Evolutionary conservation across 2,888 invertebrate species (phyloP).

Genomic region (Oasisia sp.): DNA sequence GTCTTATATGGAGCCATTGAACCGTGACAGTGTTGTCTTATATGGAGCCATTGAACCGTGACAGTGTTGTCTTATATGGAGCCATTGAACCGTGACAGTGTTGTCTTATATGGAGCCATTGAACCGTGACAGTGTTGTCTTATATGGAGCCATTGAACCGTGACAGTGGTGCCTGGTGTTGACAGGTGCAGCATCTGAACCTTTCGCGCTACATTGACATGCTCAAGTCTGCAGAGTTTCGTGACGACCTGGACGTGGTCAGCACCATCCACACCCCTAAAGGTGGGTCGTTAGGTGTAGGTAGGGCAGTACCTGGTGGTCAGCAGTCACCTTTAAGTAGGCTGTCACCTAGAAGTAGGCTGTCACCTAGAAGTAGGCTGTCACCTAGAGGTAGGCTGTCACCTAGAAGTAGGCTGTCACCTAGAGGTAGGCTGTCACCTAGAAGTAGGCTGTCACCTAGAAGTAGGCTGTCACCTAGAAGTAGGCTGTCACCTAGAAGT

Average conservation of each 20-base stretch:
- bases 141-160: not conserved
- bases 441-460: not conserved
- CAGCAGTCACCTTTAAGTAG: not conserved
- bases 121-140: not conserved
- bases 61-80: not conserved
- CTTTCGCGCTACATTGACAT: constrained; percentile 79
- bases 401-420: not conserved
- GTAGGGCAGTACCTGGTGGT: not conserved
- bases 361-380: not conserved
- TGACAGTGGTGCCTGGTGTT: constrained; percentile 22
- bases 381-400: not conserved
- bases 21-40: not conserved
- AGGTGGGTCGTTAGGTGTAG: constrained; percentile 64
- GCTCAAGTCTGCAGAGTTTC: constrained; percentile 76
- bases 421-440: not conserved
- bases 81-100: no score
- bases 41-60: not conserved
- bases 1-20: not conserved
- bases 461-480: not conserved
- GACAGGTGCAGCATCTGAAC: constrained; percentile 78
- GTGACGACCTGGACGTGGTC: constrained; percentile 79
- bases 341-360: not conserved
- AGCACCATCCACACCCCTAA: constrained; percentile 82
- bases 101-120: not conserved
- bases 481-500: not conserved